Evolutionary conservation across 2,113 vertebrate species (phyloP), one percentile per base, ranked within the genome.

Genomic region (Herpailurus yagouaroundi): DNA sequence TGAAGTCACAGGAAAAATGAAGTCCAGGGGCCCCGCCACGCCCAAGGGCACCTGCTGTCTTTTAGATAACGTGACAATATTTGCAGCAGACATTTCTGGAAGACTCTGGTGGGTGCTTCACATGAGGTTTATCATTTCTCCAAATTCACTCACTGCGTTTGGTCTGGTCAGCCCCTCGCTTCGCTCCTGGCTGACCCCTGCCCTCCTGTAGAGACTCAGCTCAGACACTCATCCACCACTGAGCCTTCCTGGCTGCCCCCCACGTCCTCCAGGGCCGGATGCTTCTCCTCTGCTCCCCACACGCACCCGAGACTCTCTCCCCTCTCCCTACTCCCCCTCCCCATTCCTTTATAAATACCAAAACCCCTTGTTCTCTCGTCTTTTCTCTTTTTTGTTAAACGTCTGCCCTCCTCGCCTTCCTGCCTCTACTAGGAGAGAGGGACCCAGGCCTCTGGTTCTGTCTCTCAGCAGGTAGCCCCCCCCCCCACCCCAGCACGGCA

Each of bases 191-290:
- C 29, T 50, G 3, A 16, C 19, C 5, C 11, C 21, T 2, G 1
- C 1, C 1, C 14, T 76, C 31, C 1, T 2, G 5, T 0, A 16
- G 73, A 76, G 52, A 13, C 38, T 31, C 33, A 21, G 41, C 31
- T 91, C 33, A 41, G 76, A 18, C 18, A 33, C 7, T 38, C 18
- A 1, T 12, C 2, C 0, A 4, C 50, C 16, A 10, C 3, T 0
- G 18, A 31, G 31, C 2, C 55, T 7, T 7, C n/a, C 25, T 11
- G 25, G 25, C 12, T 3, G 0, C 5, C 18, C 0, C 29, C 23
- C 11, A 0, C 0, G 1, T 31, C 45, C 64, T 74, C 19, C 33
- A 7, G 7, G 0, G 4, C 16, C 1, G 19, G 12, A 1, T 1
- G 29, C 12, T 55, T 18, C 10, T 45, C 66, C 76, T 80, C 23